Percentiles rank a stretch among this genome's conserved stretches.
phyloP scores from a whole-genome alignment of 1,140 invertebrate genomes.

The Lerema accius region DNA sequence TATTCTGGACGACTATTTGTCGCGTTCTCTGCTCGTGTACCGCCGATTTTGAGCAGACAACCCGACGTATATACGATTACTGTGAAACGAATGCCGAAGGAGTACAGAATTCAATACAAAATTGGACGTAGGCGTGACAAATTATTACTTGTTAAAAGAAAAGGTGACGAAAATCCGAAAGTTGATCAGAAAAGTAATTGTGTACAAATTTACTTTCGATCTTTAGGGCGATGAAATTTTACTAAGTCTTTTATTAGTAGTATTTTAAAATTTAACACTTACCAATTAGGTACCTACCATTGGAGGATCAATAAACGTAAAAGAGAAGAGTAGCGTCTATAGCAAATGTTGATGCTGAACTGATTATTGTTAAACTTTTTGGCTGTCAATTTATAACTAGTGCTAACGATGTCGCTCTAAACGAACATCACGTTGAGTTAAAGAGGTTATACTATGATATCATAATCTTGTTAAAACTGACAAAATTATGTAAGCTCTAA shows the following conservation, averaged over 20 bases:
- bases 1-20: slow-evolving; percentile 71
- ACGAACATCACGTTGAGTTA: slow-evolving; percentile 11
- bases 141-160: too few relatives aligned
- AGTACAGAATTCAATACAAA: background rate
- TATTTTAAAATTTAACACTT: too few relatives aligned
- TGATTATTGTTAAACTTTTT: too few relatives aligned
- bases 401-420: slow-evolving; percentile 15
- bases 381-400: slow-evolving; percentile 24
- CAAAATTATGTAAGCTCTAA: slow-evolving; percentile 4
- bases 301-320: too few relatives aligned
- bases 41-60: background rate
- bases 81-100: background rate
- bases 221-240: too few relatives aligned
- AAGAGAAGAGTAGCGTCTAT: too few relatives aligned
- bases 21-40: background rate
- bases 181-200: too few relatives aligned
- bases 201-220: too few relatives aligned
- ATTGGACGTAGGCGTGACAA: background rate
- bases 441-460: slow-evolving; percentile 8
- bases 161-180: too few relatives aligned
- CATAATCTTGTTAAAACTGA: slow-evolving; percentile 13
- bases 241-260: too few relatives aligned
- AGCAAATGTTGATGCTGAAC: too few relatives aligned
- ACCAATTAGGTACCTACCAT: too few relatives aligned
- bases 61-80: background rate